Conservation (phyloP, 2,888 invertebrate species). For the Calliscelio sp. region DNA sequence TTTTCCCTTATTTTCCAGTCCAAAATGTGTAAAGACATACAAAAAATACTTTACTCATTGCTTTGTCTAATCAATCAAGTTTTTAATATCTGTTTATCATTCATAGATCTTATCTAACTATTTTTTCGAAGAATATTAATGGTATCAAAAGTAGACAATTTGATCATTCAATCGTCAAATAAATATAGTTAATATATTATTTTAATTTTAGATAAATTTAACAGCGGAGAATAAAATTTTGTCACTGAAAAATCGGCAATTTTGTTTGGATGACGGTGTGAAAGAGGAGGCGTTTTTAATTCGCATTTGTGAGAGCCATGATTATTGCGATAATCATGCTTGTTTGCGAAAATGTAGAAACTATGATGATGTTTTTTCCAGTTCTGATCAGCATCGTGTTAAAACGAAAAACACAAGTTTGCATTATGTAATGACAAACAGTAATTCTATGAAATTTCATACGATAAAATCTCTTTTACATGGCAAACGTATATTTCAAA, state of each 20-base stretch:
- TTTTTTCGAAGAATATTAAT: no score
- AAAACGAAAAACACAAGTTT: conserved; percentile 11
- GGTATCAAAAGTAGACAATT: no score
- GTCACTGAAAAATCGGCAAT: conserved; percentile 2
- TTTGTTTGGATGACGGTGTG: not conserved
- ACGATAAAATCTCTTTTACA: not conserved
- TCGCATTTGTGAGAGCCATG: conserved; percentile 6
- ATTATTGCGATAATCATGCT: conserved; percentile 12
- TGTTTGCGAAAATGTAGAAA: conserved; percentile 26
- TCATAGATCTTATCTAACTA: no score
- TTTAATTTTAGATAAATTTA: not conserved
- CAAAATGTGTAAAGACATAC: no score
- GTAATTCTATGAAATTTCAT: conserved; percentile 31
- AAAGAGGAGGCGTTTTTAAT: not conserved
- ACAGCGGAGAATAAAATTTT: not conserved
- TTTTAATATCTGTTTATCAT: no score
- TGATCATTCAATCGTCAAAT: no score
- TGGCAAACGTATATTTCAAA: no score
- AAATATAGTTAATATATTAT: no score
- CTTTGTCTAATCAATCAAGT: no score
- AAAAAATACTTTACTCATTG: no score
- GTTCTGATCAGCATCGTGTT: not conserved
- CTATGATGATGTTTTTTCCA: conserved; percentile 21
- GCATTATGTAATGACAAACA: conserved; percentile 13
- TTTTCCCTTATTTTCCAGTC: no score